These are phyloP conservation scores for Agapornis roseicollis DNA, from an alignment of 2,113 vertebrate species.

Conservation along the genomic window DNA sequence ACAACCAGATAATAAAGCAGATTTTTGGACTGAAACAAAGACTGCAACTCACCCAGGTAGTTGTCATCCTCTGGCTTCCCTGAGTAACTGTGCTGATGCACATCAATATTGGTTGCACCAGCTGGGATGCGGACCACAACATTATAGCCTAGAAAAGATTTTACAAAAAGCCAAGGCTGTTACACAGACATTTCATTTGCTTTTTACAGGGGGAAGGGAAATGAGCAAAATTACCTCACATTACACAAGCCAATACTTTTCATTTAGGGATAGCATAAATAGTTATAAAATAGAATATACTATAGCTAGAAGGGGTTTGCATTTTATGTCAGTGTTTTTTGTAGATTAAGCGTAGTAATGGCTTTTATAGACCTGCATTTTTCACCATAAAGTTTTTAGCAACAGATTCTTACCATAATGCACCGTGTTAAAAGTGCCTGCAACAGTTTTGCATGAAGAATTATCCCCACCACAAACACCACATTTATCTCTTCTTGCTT, in stretches of 20 bases:
- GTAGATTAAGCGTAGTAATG: slow-evolving; percentile 12
- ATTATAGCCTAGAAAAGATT: slow-evolving; percentile 87
- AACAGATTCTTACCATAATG: slow-evolving; percentile 87
- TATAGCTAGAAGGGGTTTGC: slow-evolving; percentile 9
- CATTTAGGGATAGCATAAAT: background rate
- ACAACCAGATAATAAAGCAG: background rate
- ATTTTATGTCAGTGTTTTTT: slow-evolving; percentile 16
- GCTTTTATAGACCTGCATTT: slow-evolving; percentile 15
- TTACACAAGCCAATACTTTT: slow-evolving; percentile 30
- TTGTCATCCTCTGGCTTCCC: slow-evolving; percentile 97
- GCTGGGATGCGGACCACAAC: slow-evolving; percentile 92
- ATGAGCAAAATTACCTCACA: background rate
- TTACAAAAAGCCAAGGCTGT: slow-evolving; percentile 19
- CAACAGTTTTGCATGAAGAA: slow-evolving; percentile 95
- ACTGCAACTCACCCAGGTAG: slow-evolving; percentile 90
- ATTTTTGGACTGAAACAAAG: background rate
- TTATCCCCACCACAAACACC: slow-evolving; percentile 98
- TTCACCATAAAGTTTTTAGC: slow-evolving; percentile 45
- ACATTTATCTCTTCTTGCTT: slow-evolving; percentile 97
- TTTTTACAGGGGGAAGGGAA: background rate
- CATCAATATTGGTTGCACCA: slow-evolving; percentile 96
- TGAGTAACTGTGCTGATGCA: slow-evolving; percentile 98
- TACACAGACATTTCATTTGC: background rate
- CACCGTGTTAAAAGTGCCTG: slow-evolving; percentile 92
- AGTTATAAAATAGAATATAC: background rate